A percentile compares a stretch with the other conserved stretches of the same genome.
Conservation (phyloP, 2,113 vertebrate genomes). For the Silurus meridionalis region DNA sequence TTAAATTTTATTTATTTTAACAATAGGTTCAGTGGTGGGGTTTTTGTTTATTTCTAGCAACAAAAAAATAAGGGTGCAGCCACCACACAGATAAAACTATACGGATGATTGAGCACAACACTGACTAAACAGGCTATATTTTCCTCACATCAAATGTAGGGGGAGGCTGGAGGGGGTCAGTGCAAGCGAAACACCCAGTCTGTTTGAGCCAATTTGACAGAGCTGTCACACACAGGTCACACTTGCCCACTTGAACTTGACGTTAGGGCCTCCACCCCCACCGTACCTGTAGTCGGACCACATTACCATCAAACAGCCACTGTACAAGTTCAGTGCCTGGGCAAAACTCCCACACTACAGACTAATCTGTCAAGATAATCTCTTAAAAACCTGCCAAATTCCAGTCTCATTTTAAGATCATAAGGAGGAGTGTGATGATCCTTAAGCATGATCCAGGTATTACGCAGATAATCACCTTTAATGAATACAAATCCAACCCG, state of each 20-base stretch:
- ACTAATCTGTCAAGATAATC: not conserved
- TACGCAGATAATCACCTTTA: constrained; percentile 7
- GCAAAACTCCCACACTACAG: not conserved
- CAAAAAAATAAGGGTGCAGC: not conserved
- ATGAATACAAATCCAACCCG: constrained; percentile 39
- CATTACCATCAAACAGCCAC: not conserved
- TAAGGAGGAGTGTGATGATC: not conserved
- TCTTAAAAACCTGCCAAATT: not conserved
- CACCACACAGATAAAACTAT: not conserved
- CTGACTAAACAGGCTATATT: not conserved
- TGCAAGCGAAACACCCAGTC: not conserved
- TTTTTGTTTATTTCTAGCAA: not conserved
- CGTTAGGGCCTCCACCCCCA: not conserved
- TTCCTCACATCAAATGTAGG: not conserved
- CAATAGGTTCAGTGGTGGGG: not conserved
- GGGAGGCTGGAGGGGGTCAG: not conserved
- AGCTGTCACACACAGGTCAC: constrained; percentile 25
- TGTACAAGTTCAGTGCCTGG: not conserved
- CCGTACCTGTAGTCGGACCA: not conserved
- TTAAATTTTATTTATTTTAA: too few species aligned
- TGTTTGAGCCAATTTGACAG: not conserved
- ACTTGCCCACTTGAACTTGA: not conserved
- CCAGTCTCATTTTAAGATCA: not conserved
- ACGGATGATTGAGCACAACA: not conserved
- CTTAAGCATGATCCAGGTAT: not conserved